Evolutionary conservation across 2,113 vertebrate genomes (phyloP).

Genomic region (Tautogolabrus adspersus): DNA sequence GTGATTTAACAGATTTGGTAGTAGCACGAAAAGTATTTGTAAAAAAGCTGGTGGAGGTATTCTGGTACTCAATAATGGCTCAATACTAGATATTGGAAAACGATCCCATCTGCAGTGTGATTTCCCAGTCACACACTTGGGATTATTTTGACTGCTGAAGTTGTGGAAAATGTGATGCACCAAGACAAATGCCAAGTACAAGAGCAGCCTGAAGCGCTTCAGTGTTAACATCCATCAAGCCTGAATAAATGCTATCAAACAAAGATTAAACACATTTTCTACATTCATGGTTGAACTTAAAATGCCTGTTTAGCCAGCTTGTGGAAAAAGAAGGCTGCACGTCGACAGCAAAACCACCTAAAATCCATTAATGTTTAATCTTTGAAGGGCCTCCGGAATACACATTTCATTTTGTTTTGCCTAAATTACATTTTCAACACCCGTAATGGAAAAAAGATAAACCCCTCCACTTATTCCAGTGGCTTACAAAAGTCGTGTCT

Average conservation of each 20-base stretch:
- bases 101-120: background rate
- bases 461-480: background rate
- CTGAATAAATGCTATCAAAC: conserved; percentile 28
- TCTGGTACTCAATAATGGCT: background rate
- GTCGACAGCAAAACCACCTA: background rate
- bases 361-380: background rate
- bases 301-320: background rate
- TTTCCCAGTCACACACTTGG: background rate
- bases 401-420: background rate
- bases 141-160: conserved; percentile 3
- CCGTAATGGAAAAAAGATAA: background rate
- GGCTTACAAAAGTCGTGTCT: background rate
- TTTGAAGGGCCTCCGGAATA: background rate
- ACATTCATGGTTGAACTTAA: background rate
- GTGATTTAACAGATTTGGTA: too few relatives aligned
- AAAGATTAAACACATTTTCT: conserved; percentile 27
- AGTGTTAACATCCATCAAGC: conserved; percentile 10
- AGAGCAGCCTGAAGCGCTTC: conserved; percentile 31
- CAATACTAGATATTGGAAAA: background rate
- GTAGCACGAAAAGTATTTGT: too few relatives aligned
- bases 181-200: conserved; percentile 12
- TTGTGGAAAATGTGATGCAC: conserved; percentile 20
- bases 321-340: background rate
- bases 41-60: too few relatives aligned
- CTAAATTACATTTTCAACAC: conserved; percentile 10